phyloP scores from a whole-genome alignment of 2,113 vertebrate species.

The Pseudorasbora parva region DNA sequence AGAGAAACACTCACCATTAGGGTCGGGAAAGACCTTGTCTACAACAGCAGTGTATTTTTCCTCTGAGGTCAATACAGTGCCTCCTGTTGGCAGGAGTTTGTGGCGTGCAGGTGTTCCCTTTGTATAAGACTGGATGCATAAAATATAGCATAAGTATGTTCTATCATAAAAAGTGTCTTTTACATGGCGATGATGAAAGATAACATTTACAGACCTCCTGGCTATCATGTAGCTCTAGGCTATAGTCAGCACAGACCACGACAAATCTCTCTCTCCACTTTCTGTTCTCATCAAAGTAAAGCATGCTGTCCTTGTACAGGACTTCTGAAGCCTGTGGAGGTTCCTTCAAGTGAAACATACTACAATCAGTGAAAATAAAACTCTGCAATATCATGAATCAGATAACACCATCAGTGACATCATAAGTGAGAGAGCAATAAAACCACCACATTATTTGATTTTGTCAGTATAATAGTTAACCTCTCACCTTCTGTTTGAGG shows the following conservation, averaged over 20 bases:
- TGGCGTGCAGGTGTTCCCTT: slow-evolving; percentile 80
- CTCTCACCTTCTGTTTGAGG: slow-evolving; percentile 83
- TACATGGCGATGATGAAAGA: not conserved
- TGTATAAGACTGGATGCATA: slow-evolving; percentile 67
- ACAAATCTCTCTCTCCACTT: slow-evolving; percentile 87
- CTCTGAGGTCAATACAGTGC: slow-evolving; percentile 81
- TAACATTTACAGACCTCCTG: slow-evolving; percentile 77
- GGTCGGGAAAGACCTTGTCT: slow-evolving; percentile 82
- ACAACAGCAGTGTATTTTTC: slow-evolving; percentile 82
- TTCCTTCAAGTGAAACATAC: slow-evolving; percentile 67
- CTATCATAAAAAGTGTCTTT: not conserved
- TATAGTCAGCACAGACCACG: slow-evolving; percentile 80
- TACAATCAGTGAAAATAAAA: not conserved
- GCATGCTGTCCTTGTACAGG: slow-evolving; percentile 80
- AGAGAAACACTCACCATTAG: slow-evolving; percentile 75
- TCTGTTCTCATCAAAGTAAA: slow-evolving; percentile 82
- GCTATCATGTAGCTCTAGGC: slow-evolving; percentile 86
- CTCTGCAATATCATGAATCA: slow-evolving; percentile 2
- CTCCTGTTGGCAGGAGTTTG: slow-evolving; percentile 79
- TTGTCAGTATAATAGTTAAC: not conserved
- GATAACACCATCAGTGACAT: not conserved
- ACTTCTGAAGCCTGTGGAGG: slow-evolving; percentile 65
- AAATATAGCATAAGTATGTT: not conserved
- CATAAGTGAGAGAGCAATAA: not conserved
- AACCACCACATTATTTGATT: not conserved